Evolutionary conservation across 2,888 invertebrate species (phyloP).

Genomic region (Bellardia pandia): DNA sequence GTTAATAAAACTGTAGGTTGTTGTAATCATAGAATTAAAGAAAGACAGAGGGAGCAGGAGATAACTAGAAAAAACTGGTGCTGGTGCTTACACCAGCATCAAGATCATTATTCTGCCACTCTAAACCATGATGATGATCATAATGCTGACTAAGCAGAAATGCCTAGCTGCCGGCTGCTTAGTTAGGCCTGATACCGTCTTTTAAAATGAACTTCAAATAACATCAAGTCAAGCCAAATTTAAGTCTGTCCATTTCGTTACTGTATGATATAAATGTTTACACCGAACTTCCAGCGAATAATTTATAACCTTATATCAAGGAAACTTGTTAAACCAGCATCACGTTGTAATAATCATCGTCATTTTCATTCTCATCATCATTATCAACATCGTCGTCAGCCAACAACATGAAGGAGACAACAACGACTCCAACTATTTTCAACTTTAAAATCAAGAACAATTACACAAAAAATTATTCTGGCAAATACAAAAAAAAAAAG

Average conservation of each 20-base stretch:
- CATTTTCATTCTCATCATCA: slow-evolving; percentile 37
- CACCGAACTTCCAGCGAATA: slow-evolving; percentile 53
- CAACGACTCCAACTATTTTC: background rate
- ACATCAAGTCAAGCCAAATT: slow-evolving; percentile 31
- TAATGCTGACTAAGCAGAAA: slow-evolving; percentile 13
- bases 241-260: slow-evolving; percentile 7
- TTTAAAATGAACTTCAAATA: slow-evolving; percentile 37
- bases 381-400: slow-evolving; percentile 24
- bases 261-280: slow-evolving; percentile 57
- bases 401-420: slow-evolving; percentile 10
- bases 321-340: slow-evolving; percentile 68
- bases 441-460: slow-evolving; percentile 43
- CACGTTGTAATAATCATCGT: slow-evolving; percentile 53
- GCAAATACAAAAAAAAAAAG: slow-evolving; percentile 7
- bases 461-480: slow-evolving; percentile 33
- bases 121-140: slow-evolving; percentile 17
- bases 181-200: slow-evolving; percentile 38
- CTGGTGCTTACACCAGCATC: background rate
- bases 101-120: background rate
- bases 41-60: background rate
- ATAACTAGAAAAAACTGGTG: background rate
- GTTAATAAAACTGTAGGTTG: slow-evolving; percentile 54
- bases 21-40: slow-evolving; percentile 27
- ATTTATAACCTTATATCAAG: slow-evolving; percentile 68
- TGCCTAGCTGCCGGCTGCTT: slow-evolving; percentile 3